Evolutionary conservation across 2,888 invertebrate species (phyloP), one percentile per base, ranked within the genome.

Genomic region (Dendrolimus pini): DNA sequence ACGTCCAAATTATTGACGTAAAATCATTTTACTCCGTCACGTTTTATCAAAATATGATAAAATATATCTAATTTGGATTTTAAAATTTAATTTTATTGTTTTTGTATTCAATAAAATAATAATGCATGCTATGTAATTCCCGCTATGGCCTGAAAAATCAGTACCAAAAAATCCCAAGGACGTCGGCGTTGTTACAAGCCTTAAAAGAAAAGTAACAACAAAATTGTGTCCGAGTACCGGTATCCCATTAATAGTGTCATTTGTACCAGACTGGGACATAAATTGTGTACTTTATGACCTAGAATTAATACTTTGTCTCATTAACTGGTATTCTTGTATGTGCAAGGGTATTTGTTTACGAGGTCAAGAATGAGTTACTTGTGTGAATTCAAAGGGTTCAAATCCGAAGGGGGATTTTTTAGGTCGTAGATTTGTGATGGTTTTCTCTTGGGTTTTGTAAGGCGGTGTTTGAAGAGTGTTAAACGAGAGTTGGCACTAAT

Each of bases 291-390:
- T 90, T 90, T 90, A 90, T 89, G 85, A 78, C 74, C 85, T 87
- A 87, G 88, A 89, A 87, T 86, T 87, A 88, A 89, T 85, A 80
- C 77, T 76, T 71, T 71, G 74, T 75, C 85, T 90, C 90, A 90
- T 90, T 90, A 90, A 83, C 68, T 82, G 78, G 81, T 82, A 89
- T 90, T 89, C 89, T 89, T 85, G 66, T 65, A 74, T 69, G 60
- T 62, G 61, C 9, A 68, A 73, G 78, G 81, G 80, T 80, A 77
- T 80, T 80, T 84, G 82, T 82, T 85, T 83, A 80, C 84, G 86
- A 47, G 89, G 89, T 89, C 89, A 89, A 88, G 85, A 74, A 83
- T 88, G 83, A 87, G 76, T 83, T 83, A 87, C 47, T 78, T 80
- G 84, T 88, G 89, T 77, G 87, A 88, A 30, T 30, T 30, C 30